Evolutionary conservation across 2,888 invertebrate genomes (phyloP), one percentile per base, ranked within the genome.

Genomic region (Crematogaster levior): DNA sequence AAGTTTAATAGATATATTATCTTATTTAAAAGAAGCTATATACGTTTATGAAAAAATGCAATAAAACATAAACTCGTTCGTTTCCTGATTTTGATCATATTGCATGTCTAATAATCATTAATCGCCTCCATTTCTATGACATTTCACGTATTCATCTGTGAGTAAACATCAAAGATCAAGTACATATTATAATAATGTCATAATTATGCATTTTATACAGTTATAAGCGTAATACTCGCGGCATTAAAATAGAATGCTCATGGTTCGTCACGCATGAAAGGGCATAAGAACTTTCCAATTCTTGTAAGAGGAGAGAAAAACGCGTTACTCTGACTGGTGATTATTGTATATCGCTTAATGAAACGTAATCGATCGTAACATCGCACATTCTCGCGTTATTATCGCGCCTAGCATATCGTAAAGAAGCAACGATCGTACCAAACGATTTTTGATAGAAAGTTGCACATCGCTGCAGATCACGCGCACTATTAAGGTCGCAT

Each of bases 401-500:
- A 70, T 79, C 70, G 43, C 68, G 68, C 21, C 51, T 40, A 15
- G 3, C 12, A 12, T 34, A 56, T 43, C 43, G 12, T 27, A 18
- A 46, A 43, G 43, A 79, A n/a, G n/a, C 56, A 43, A 46, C 46
- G 43, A 24, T 43, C 15, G 75, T 37, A 18, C 12, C 12, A 30
- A 12, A 24, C 43, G 24, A 58, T 79, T 79, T 79, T 79, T 79
- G 43, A 70, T 79, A 58, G 70, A 79, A 70, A 79, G 77, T 34
- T 56, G 40, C 75, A 53, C 27, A 43, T 75, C 37, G 82, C 74
- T 86, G 84, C 68, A 85, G 82, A 83, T 84, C 85, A 87, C 83
- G 81, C 74, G 77, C 74, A n/a, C 84, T 86, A 91, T 91, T 91
- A 91, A 90, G 90, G 86, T 85, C 87, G 88, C 85, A 83, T 85